phyloP scores from a whole-genome alignment of 2,113 vertebrate species.

The Todiramphus saurophagus region DNA sequence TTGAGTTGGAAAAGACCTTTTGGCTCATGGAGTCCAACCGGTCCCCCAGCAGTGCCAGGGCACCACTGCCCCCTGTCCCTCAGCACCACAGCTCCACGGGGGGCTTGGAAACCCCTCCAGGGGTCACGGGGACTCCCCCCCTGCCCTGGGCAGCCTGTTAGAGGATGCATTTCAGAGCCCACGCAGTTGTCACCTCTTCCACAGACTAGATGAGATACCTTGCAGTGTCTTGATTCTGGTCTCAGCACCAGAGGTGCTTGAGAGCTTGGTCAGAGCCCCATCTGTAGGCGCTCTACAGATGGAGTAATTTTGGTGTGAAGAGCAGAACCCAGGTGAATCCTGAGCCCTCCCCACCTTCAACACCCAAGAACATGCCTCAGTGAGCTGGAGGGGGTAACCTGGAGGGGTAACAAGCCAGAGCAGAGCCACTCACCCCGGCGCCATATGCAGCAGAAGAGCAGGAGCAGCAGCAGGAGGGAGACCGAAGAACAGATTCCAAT shows the following conservation, averaged over 20 bases:
- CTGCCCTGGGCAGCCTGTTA: neutral
- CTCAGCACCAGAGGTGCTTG: neutral
- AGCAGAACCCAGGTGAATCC: neutral
- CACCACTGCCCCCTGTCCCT: too few relatives aligned
- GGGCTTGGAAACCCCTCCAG: neutral
- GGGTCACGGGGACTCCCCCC: neutral
- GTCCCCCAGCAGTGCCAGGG: too few relatives aligned
- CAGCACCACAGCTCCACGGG: neutral
- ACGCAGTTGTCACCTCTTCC: too few relatives aligned
- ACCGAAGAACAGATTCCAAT: neutral
- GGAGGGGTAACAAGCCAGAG: neutral
- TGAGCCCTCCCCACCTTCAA: neutral
- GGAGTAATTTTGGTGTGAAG: neutral
- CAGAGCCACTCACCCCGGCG: neutral
- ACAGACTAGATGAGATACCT: neutral
- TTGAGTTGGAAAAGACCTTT: neutral
- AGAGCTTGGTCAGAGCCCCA: neutral
- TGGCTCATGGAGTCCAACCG: too few relatives aligned
- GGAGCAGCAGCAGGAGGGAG: neutral
- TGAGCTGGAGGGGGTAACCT: neutral
- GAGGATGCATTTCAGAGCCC: neutral
- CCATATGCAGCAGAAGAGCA: neutral
- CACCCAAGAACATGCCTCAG: fast-evolving
- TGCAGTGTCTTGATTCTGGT: neutral
- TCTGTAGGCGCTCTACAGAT: neutral